phyloP scores from a whole-genome alignment of 2,888 invertebrate species.

The Melikaiella ostensackeni region DNA sequence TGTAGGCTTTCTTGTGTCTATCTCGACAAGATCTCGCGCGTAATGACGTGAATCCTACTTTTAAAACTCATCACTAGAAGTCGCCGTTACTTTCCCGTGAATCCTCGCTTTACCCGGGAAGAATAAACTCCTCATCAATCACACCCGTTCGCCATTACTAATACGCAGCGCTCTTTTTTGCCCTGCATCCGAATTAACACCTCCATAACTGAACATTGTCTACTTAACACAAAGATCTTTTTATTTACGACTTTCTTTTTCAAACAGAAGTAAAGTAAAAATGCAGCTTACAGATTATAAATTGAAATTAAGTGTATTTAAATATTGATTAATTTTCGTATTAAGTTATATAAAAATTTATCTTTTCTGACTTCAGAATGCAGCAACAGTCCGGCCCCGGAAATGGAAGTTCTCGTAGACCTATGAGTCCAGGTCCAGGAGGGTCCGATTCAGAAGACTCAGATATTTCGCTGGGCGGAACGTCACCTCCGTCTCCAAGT shows the following conservation, averaged over 20 bases:
- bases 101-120: slow-evolving; percentile 64
- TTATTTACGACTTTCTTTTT: too few species aligned
- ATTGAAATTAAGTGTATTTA: too few species aligned
- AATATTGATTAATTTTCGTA: neutral
- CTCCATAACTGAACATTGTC: neutral
- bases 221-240: neutral
- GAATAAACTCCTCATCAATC: slow-evolving; percentile 65
- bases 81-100: slow-evolving; percentile 68
- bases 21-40: slow-evolving; percentile 61
- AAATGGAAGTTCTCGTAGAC: slow-evolving; percentile 67
- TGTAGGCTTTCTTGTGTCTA: slow-evolving; percentile 52
- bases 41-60: slow-evolving; percentile 65
- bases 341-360: neutral
- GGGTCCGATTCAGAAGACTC: slow-evolving; percentile 74
- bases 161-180: neutral
- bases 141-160: slow-evolving; percentile 50
- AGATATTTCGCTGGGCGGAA: slow-evolving; percentile 74
- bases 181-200: neutral
- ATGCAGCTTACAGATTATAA: too few species aligned
- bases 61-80: slow-evolving; percentile 56
- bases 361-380: slow-evolving; percentile 66
- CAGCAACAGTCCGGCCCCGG: slow-evolving; percentile 75
- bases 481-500: slow-evolving; percentile 73
- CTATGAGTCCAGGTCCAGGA: slow-evolving; percentile 72
- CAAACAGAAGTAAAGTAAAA: too few species aligned